Conservation (phyloP, 2,113 vertebrate genomes). For the Microtus richardsoni region DNA sequence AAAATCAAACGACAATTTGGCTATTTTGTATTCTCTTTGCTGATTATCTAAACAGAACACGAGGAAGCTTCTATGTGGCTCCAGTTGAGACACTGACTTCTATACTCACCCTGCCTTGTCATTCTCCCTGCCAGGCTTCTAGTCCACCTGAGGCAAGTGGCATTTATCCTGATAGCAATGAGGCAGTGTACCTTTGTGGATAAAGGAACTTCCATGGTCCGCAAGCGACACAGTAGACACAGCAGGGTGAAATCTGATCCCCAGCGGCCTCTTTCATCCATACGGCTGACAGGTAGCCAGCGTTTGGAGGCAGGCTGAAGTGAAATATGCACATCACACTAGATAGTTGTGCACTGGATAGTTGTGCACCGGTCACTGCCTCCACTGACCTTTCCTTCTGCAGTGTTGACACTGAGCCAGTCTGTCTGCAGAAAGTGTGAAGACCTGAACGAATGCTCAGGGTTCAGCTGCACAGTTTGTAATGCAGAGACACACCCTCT, state of each 20-base stretch:
- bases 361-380: too few species aligned
- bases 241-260: not conserved
- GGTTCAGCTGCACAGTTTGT: not conserved
- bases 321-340: not conserved
- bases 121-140: rapidly evolving
- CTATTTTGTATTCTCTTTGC: not conserved
- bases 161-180: not conserved
- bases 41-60: not conserved
- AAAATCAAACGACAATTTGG: not conserved
- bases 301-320: not conserved
- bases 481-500: not conserved
- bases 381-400: not conserved
- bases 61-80: not conserved
- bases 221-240: not conserved
- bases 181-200: not conserved
- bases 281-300: not conserved
- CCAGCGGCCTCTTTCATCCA: not conserved
- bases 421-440: not conserved
- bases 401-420: rapidly evolving
- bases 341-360: not conserved
- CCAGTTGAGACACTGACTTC: rapidly evolving
- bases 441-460: not conserved
- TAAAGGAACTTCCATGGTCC: not conserved
- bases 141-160: too few species aligned
- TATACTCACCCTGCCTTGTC: rapidly evolving